Conservation (phyloP, 2,113 vertebrate species). For the Theropithecus gelada region DNA sequence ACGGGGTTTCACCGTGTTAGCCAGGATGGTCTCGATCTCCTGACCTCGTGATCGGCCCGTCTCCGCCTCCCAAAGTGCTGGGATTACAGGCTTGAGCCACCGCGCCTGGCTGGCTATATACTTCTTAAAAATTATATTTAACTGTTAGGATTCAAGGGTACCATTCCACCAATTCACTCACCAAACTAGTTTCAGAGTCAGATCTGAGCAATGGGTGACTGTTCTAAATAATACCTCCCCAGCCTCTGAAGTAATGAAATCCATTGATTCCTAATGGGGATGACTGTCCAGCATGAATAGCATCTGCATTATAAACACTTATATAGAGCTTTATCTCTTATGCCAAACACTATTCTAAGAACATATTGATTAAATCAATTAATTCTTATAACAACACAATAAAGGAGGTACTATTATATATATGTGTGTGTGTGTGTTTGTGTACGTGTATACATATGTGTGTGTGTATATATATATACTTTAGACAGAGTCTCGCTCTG, state of each 20-base stretch:
- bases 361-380: background rate
- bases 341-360: background rate
- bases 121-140: background rate
- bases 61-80: too few species aligned
- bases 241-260: background rate
- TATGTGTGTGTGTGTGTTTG: too few species aligned
- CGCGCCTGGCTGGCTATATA: too few species aligned
- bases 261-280: background rate
- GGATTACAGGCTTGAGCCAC: too few species aligned
- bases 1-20: too few species aligned
- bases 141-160: background rate
- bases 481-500: too few species aligned
- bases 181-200: background rate
- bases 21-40: too few species aligned
- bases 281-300: background rate
- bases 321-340: background rate
- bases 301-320: background rate
- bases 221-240: background rate
- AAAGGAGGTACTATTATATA: background rate
- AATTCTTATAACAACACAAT: background rate
- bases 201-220: background rate
- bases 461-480: too few species aligned
- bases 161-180: background rate
- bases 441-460: too few species aligned
- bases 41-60: too few species aligned